Conservation (phyloP, 2,113 vertebrate species). For the Laticauda colubrina region DNA sequence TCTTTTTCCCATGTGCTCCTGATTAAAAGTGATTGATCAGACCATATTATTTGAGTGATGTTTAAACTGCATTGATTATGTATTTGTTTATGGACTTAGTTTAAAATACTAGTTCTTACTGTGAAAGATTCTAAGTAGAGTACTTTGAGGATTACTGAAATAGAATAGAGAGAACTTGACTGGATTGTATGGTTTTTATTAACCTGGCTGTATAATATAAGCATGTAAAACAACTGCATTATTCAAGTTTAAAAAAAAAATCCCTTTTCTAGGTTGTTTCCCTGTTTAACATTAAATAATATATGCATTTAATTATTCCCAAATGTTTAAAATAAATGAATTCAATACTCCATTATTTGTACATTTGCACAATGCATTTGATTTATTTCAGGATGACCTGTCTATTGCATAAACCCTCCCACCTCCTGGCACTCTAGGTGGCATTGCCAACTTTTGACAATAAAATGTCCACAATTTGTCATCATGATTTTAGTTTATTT, state of each 20-base stretch:
- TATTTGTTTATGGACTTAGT: background rate
- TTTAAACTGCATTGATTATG: background rate
- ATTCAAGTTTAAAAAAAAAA: background rate
- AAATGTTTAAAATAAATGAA: conserved; percentile 72
- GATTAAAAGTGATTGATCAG: background rate
- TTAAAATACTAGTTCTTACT: background rate
- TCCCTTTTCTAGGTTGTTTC: conserved; percentile 41
- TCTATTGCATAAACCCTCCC: conserved; percentile 57
- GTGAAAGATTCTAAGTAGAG: background rate
- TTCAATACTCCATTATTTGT: conserved; percentile 68
- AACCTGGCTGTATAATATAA: background rate
- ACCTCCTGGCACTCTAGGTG: background rate
- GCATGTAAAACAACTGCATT: background rate
- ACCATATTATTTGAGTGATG: background rate
- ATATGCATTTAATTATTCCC: conserved; percentile 63
- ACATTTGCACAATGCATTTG: conserved; percentile 65
- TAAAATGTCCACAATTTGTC: background rate
- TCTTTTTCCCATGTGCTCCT: background rate
- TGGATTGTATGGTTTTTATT: background rate
- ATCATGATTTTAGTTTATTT: background rate
- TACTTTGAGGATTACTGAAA: background rate
- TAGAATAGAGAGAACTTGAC: background rate
- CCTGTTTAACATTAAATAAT: conserved; percentile 56
- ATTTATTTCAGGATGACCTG: conserved; percentile 54
- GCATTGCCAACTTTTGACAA: background rate